These are phyloP conservation scores for Xenopus laevis DNA, from an alignment of 2,113 vertebrate species.

Conservation along the genomic window DNA sequence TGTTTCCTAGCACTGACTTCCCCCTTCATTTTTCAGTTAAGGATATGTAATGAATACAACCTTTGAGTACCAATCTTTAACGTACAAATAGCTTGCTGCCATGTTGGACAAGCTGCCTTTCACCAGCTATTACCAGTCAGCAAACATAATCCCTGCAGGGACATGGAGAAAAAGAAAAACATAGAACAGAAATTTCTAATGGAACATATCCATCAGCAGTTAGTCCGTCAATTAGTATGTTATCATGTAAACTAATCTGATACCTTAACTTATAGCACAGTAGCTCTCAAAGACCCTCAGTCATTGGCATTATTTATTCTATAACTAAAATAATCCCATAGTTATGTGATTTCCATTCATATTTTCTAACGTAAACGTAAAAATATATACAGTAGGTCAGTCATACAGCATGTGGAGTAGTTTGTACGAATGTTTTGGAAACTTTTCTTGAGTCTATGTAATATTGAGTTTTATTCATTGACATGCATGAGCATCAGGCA, in stretches of 20 bases:
- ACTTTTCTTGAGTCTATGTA: too few species aligned
- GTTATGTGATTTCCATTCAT: too few species aligned
- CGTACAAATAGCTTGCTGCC: constrained; percentile 35
- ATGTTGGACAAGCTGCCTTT: constrained; percentile 41
- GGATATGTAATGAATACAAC: constrained; percentile 31
- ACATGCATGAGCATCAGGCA: too few species aligned
- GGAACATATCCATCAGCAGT: constrained; percentile 33
- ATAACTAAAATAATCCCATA: constrained; percentile 7
- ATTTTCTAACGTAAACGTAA: too few species aligned
- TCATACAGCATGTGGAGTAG: too few species aligned
- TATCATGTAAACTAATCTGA: constrained; percentile 29
- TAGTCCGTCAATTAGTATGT: constrained; percentile 40
- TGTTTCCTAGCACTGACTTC: constrained; percentile 7
- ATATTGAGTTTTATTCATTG: too few species aligned
- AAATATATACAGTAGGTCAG: too few species aligned
- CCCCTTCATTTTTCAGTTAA: constrained; percentile 2
- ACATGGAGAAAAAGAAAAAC: constrained; percentile 26
- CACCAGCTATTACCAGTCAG: constrained; percentile 38
- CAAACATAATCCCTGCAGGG: constrained; percentile 36
- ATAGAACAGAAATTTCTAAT: constrained; percentile 26
- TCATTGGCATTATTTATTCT: constrained; percentile 18
- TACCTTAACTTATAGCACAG: constrained; percentile 16
- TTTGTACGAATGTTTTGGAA: too few species aligned
- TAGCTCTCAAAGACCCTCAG: constrained; percentile 7
- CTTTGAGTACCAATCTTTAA: constrained; percentile 29